Evolutionary conservation across 2,888 invertebrate genomes (phyloP), one percentile per base, ranked within the genome.

Genomic region (Drosophila paracracens): DNA sequence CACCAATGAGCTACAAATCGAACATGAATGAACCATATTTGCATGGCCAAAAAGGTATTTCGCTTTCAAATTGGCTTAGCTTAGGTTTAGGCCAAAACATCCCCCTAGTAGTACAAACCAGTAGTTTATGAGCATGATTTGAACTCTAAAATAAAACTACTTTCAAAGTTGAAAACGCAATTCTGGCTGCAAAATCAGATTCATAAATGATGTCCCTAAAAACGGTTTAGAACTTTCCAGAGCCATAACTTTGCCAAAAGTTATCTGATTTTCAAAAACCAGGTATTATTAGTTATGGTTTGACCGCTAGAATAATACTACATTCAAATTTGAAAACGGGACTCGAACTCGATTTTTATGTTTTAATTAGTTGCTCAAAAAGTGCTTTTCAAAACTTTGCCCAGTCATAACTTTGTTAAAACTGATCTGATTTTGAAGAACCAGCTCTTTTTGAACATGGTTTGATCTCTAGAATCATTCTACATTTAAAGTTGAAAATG

Each of bases 1-100:
- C 4, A 0, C 0, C 5, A 35, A 57, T 72, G 48, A 5, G 52
- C 77, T 77, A 33, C 33, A 38, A 38, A 38, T 38, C 6, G 38
- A 11, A 33, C 4, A 33, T 46, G 16, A 46, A 25, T 16, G 16
- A 25, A 8, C 8, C 25, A 25, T 25, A 0, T 25, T 16, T 16
- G 16, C 46, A 16, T 46, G 16, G 33, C 10, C 33, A 4, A 11
- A 11, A 11, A 33, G 33, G 4, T 33, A 11, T 4, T 10, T 31
- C 31, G 8, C 10, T 31, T 31, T 31, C 7, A 13, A 21, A 13
- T 11, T 43, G 11, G 21, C 6, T 43, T 11, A 3, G 6, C 13
- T 11, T 13, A 7, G 6, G 13, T 13, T 46, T 13, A 21, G 13
- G 11, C 1, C 6, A 21, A 6, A 21, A 2, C 11, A 31, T 21